Conservation (phyloP, 2,888 invertebrate species). For the Drosophila lacicola region DNA sequence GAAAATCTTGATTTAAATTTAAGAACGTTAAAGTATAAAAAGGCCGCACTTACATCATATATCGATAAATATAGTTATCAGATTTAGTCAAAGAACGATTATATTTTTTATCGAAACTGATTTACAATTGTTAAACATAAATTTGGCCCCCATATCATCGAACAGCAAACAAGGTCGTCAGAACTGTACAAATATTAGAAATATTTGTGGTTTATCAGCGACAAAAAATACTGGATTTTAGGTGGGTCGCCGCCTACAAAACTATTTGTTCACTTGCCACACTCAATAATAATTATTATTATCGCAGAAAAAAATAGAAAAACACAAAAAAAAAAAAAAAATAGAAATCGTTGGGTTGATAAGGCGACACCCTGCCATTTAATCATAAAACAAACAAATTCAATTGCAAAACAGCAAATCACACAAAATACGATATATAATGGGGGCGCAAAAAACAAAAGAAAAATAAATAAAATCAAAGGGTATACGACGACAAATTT, state of each 20-base stretch:
- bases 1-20: too few species aligned
- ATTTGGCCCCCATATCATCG: conserved; percentile 11
- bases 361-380: conserved; percentile 31
- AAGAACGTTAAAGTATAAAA: too few species aligned
- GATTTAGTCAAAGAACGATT: background rate
- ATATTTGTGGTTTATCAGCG: conserved; percentile 47
- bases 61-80: too few species aligned
- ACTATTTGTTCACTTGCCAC: conserved; percentile 50
- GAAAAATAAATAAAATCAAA: conserved; percentile 4
- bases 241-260: conserved; percentile 25
- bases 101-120: background rate
- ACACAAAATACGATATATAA: conserved; percentile 51
- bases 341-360: conserved; percentile 49
- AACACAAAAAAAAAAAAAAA: conserved; percentile 10
- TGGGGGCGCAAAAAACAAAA: conserved; percentile 35
- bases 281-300: conserved; percentile 50
- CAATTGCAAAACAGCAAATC: conserved; percentile 66
- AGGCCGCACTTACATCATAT: too few species aligned
- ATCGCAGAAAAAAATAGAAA: conserved; percentile 34
- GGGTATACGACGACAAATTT: conserved; percentile 52
- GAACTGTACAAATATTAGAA: conserved; percentile 50
- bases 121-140: background rate
- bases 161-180: conserved; percentile 39
- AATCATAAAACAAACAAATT: conserved; percentile 64
- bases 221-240: conserved; percentile 3